Percentiles rank a stretch among this genome's conserved stretches.
phyloP scores from a whole-genome alignment of 2,797 vertebrate genomes.

The Discoglossus pictus region DNA sequence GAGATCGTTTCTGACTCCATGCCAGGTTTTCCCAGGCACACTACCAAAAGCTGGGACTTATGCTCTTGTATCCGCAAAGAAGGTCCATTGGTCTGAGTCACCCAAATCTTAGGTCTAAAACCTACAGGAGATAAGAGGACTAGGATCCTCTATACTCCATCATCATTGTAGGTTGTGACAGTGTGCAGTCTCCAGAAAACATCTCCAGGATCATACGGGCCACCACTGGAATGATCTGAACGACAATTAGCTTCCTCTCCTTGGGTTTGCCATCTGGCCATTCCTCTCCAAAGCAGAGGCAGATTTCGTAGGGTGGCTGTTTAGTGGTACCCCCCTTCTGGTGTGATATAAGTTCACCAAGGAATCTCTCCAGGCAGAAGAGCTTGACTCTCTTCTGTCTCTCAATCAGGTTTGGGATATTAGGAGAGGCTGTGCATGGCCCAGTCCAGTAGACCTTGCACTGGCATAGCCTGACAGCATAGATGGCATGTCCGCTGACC shows the following conservation, averaged over 20 bases:
- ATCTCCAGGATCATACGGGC: conserved; percentile 96
- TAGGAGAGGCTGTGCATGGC: conserved; percentile 85
- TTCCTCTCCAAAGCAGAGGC: conserved; percentile 94
- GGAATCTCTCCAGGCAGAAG: conserved; percentile 93
- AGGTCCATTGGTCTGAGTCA: too few species aligned
- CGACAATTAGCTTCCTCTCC: conserved; percentile 94
- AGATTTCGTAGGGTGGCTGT: conserved; percentile 87
- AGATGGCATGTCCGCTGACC: conserved; percentile 94
- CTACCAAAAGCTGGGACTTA: too few species aligned
- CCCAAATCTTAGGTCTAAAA: too few species aligned
- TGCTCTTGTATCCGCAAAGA: too few species aligned
- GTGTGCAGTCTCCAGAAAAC: conserved; percentile 92
- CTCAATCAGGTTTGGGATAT: conserved; percentile 89
- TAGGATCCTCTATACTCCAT: too few species aligned
- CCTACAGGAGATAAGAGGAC: too few species aligned
- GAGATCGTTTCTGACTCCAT: too few species aligned
- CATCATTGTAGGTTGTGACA: too few species aligned
- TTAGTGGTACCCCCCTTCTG: conserved; percentile 85
- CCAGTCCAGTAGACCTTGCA: conserved; percentile 99
- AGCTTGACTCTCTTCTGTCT: conserved; percentile 94
- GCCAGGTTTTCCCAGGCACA: too few species aligned
- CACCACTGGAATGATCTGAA: conserved; percentile 95
- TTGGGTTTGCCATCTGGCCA: conserved; percentile 93
- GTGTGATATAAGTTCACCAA: conserved; percentile 87
- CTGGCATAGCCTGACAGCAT: conserved; percentile 93